Evolutionary conservation across 2,113 vertebrate genomes (phyloP).

Genomic region (Oryzias javanicus): DNA sequence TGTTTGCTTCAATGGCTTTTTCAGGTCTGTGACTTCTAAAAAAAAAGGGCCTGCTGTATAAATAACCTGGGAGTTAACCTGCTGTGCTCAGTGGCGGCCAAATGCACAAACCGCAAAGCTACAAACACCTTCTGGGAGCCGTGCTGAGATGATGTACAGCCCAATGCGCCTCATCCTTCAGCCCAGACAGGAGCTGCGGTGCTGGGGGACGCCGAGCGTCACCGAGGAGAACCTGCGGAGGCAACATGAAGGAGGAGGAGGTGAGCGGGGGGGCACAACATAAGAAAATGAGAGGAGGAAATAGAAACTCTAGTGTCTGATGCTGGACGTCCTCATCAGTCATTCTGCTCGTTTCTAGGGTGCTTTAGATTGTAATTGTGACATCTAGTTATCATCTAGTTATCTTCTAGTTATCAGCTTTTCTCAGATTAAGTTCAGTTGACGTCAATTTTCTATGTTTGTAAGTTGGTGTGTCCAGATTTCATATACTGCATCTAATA

Average conservation of each 20-base stretch:
- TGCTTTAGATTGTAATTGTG: too few species aligned
- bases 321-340: too few species aligned
- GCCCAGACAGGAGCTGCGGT: slow-evolving; percentile 18
- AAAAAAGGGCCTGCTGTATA: not conserved
- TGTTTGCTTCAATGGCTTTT: not conserved
- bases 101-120: not conserved
- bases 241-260: not conserved
- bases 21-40: not conserved
- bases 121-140: slow-evolving; percentile 8
- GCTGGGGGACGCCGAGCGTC: slow-evolving; percentile 13
- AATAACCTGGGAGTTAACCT: not conserved
- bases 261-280: not conserved
- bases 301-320: not conserved
- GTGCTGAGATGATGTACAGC: slow-evolving; percentile 21
- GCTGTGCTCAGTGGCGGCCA: not conserved
- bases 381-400: too few species aligned
- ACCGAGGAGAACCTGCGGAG: slow-evolving; percentile 1
- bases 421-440: too few species aligned
- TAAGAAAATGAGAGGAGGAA: not conserved
- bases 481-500: too few species aligned
- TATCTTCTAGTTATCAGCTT: too few species aligned
- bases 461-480: too few species aligned
- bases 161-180: slow-evolving; percentile 14
- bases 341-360: too few species aligned
- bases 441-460: too few species aligned